phyloP scores from a whole-genome alignment of 1,140 invertebrate species.

The Eriocheir sinensis region DNA sequence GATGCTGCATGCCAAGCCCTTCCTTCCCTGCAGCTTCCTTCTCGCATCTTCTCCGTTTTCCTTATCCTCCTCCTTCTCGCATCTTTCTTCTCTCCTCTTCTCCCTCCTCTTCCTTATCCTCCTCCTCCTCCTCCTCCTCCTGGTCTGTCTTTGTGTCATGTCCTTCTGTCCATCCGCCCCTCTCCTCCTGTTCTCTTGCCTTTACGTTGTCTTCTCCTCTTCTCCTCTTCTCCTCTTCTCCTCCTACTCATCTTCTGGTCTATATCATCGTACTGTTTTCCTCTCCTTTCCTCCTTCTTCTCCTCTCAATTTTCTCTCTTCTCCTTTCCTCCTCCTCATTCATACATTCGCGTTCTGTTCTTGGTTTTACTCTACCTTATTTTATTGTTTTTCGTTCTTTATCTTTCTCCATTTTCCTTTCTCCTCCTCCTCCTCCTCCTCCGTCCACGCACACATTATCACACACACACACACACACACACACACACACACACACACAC shows the following conservation, averaged over 20 bases:
- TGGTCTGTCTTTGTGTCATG: no score
- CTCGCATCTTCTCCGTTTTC: neutral
- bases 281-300: neutral
- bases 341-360: no score
- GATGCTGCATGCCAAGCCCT: neutral
- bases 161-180: neutral
- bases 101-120: neutral
- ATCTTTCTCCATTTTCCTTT: neutral
- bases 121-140: neutral
- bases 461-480: neutral
- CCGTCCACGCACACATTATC: neutral
- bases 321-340: conserved; percentile 18
- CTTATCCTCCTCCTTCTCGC: neutral
- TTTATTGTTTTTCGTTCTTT: neutral
- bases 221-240: neutral
- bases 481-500: neutral
- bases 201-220: neutral
- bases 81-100: neutral
- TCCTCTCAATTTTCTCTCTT: conserved; percentile 10
- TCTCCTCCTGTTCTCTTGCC: neutral
- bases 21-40: neutral
- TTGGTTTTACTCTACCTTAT: no score
- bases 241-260: neutral
- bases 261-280: neutral
- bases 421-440: neutral